A percentile compares a stretch with the other conserved stretches of the same genome.
phyloP scores from a whole-genome alignment of 2,888 invertebrate species.

The Drosophila mercatorum region DNA sequence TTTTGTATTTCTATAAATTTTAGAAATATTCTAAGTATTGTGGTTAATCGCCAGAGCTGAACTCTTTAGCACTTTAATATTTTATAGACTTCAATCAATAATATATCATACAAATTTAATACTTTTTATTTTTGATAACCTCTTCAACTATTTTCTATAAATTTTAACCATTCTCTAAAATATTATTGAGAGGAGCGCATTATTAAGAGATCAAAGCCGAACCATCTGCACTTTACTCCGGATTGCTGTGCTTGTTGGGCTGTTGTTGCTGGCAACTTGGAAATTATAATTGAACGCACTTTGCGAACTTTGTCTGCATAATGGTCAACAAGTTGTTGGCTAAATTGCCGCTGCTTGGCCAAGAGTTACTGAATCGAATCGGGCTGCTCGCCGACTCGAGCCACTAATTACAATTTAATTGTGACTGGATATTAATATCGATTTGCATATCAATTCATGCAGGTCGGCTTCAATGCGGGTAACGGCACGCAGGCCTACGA shows the following conservation, averaged over 20 bases:
- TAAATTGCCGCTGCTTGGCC: slow-evolving; percentile 16
- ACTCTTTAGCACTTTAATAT: no score
- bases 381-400: background rate
- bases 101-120: no score
- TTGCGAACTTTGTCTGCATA: slow-evolving; percentile 19
- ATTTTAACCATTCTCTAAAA: no score
- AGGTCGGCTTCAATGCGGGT: slow-evolving; percentile 98
- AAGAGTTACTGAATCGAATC: slow-evolving; percentile 9
- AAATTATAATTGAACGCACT: slow-evolving; percentile 24
- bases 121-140: no score
- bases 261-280: slow-evolving; percentile 19
- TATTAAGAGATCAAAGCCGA: no score
- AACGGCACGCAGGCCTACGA: slow-evolving; percentile 95
- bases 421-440: slow-evolving; percentile 13
- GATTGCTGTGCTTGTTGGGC: background rate
- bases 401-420: slow-evolving; percentile 31
- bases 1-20: no score
- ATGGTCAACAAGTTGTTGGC: slow-evolving; percentile 10
- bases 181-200: background rate
- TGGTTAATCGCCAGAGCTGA: no score
- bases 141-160: no score
- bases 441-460: slow-evolving; percentile 49
- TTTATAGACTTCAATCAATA: no score
- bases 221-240: background rate
- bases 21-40: no score